Evolutionary conservation across 1,140 invertebrate species (phyloP).

Genomic region (Subanguina moxae): DNA sequence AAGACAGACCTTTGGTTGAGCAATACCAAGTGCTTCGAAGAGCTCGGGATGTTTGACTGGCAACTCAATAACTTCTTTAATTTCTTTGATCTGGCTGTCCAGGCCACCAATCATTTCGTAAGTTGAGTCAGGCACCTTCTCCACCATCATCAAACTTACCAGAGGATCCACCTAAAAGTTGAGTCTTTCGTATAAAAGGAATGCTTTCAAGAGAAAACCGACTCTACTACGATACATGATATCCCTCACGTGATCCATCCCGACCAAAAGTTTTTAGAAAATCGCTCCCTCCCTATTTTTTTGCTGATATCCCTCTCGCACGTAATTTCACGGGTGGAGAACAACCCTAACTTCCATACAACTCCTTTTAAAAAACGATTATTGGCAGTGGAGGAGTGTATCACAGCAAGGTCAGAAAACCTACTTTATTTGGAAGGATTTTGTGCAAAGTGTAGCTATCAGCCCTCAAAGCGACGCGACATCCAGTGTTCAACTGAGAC

Average conservation of each 20-base stretch:
- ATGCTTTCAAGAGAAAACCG: conserved; percentile 17
- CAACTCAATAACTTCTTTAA: conserved; percentile 98
- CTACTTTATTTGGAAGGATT: conserved; percentile 92
- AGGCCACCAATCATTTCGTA: conserved; percentile 99
- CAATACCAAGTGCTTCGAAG: conserved; percentile 97
- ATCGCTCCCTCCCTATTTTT: no score
- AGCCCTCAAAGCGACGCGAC: conserved; percentile 90
- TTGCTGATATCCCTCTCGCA: no score
- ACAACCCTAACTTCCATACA: no score
- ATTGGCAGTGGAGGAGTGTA: no score
- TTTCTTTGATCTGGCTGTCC: conserved; percentile 99
- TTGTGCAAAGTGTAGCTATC: conserved; percentile 98
- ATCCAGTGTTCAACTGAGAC: conserved; percentile 93
- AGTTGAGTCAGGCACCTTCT: conserved; percentile 98
- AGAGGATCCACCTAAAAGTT: conserved; percentile 81
- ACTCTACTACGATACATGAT: conserved; percentile 19
- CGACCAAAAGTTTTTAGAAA: no score
- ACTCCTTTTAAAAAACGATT: background rate
- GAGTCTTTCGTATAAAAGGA: background rate
- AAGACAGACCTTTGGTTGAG: conserved; percentile 79
- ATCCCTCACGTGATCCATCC: conserved; percentile 9
- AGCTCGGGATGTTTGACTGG: conserved; percentile 99
- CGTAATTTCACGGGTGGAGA: no score
- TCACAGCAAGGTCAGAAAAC: background rate
- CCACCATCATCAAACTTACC: conserved; percentile 99